Percentiles rank a stretch among this genome's conserved stretches.
Evolutionary conservation across 1,140 invertebrate genomes (phyloP).

Genomic region (Pteromalus puparum): DNA sequence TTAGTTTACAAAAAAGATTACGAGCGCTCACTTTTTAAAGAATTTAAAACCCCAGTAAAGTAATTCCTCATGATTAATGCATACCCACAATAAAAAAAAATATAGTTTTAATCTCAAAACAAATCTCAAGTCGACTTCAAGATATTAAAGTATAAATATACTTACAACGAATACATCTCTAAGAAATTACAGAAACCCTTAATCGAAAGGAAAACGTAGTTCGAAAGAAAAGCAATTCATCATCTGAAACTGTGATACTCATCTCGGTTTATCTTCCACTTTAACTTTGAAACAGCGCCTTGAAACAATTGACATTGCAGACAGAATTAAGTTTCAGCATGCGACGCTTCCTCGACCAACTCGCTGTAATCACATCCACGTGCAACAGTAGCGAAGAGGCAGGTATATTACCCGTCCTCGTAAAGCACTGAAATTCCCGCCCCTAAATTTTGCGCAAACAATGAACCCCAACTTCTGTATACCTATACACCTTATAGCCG

Average conservation of each 20-base stretch:
- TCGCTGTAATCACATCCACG: neutral
- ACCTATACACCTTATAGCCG: too few species aligned
- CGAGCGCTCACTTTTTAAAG: too few species aligned
- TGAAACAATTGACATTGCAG: conserved; percentile 4
- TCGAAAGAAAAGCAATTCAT: neutral
- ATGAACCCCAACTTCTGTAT: neutral
- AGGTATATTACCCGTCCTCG: neutral
- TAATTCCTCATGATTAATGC: too few species aligned
- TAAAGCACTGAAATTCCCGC: neutral
- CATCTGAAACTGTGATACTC: neutral
- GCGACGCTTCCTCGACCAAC: neutral
- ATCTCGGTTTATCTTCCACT: neutral
- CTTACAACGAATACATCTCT: too few species aligned
- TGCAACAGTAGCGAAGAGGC: neutral
- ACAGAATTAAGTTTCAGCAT: conserved; percentile 4
- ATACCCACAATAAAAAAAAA: too few species aligned
- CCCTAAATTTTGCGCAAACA: neutral
- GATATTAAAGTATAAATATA: too few species aligned
- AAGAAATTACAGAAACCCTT: neutral
- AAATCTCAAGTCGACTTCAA: too few species aligned
- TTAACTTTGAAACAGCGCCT: neutral
- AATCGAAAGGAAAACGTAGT: neutral
- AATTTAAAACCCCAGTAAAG: too few species aligned
- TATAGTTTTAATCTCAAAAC: too few species aligned
- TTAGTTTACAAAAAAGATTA: too few species aligned